Percentiles rank a stretch among this genome's conserved stretches.
These are phyloP conservation scores for Paramuricea clavata DNA, from an alignment of 92 coral and sea anemone species.

Conservation along the genomic window DNA sequence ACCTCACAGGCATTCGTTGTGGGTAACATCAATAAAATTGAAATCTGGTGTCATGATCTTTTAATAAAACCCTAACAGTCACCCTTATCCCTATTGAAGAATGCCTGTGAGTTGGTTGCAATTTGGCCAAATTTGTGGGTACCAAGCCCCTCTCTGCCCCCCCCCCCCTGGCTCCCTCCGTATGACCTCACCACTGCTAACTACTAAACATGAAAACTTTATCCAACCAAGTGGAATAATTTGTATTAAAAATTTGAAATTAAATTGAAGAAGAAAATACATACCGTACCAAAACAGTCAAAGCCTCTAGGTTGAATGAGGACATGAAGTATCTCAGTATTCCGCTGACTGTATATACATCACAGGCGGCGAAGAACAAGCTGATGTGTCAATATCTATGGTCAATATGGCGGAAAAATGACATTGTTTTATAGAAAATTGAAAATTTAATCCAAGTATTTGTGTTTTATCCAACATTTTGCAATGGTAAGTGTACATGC, in stretches of 20 bases:
- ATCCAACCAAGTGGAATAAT: too few relatives aligned
- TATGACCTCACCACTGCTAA: too few relatives aligned
- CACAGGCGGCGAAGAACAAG: background rate
- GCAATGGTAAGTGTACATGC: slow-evolving; percentile 1
- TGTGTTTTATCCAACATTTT: background rate
- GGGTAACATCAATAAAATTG: too few relatives aligned
- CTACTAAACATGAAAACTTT: too few relatives aligned
- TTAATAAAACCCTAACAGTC: too few relatives aligned
- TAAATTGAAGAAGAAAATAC: background rate
- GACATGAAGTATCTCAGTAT: background rate
- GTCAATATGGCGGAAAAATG: background rate
- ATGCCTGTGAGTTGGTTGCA: background rate
- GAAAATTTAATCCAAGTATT: background rate
- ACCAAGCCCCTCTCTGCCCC: too few relatives aligned
- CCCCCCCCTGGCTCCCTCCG: too few relatives aligned
- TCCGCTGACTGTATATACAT: background rate
- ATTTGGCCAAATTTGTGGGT: too few relatives aligned
- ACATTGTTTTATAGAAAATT: background rate
- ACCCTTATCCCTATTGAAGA: too few relatives aligned
- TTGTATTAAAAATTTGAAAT: too few relatives aligned
- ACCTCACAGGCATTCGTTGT: too few relatives aligned
- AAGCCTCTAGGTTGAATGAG: background rate
- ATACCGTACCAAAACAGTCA: background rate
- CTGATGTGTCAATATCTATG: background rate
- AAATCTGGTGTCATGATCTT: too few relatives aligned